Conservation (phyloP, 2,113 vertebrate species). For the Thermophis baileyi region DNA sequence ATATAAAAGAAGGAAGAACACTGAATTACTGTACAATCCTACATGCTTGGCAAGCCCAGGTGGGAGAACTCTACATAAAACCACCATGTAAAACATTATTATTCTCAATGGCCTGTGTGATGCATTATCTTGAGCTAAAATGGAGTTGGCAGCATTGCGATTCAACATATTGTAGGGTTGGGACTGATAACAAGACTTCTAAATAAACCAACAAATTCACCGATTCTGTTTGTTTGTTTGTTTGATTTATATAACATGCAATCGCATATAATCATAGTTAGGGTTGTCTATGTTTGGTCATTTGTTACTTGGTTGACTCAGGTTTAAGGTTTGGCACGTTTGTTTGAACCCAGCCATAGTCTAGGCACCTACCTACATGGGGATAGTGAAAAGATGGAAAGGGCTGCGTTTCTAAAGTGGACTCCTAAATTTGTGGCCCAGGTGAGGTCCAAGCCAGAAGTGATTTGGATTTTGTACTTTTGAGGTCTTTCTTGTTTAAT, state of each 20-base stretch:
- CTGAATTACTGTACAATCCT: neutral
- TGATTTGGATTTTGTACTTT: neutral
- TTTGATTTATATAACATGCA: neutral
- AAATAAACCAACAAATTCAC: neutral
- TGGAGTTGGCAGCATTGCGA: neutral
- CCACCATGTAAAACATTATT: neutral
- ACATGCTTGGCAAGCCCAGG: neutral
- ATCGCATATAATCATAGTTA: neutral
- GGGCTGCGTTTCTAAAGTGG: neutral
- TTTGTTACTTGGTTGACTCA: neutral
- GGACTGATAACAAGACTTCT: neutral
- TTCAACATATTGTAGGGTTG: neutral
- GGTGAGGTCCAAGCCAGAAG: neutral
- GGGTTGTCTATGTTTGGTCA: neutral
- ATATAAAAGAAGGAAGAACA: neutral
- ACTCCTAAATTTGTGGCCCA: neutral
- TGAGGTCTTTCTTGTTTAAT: neutral
- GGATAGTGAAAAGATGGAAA: neutral
- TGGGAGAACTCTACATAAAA: neutral
- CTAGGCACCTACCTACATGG: neutral
- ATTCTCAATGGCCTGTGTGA: neutral
- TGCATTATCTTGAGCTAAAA: neutral
- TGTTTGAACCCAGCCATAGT: neutral
- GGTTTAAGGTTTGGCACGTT: neutral
- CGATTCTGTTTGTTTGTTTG: neutral